Base-by-base conservation (phyloP, 1,140 invertebrate genomes). In the Zaprionus inermis region DNA sequence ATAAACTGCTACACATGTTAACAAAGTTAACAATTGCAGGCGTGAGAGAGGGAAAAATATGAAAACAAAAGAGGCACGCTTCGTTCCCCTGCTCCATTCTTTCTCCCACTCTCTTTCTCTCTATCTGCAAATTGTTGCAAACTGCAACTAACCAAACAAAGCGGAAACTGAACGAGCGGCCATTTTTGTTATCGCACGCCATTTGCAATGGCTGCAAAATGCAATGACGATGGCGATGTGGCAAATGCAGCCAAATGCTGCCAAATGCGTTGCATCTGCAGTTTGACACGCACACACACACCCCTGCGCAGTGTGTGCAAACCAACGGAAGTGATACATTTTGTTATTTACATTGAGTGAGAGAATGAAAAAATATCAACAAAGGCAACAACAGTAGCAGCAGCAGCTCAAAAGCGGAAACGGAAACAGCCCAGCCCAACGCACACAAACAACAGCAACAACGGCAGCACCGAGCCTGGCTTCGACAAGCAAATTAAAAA, bases 1-100 rank as follows among this genome's bases (percentile, higher is more conserved):
- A 88, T 88, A 88, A 88, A 84, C 84, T 83, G 77, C 71, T 88
- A 80, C 83, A 88, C 83, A 88, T 88, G 84, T 84, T 89, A 89
- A 88, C 83, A 84, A 89, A 88, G 83, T 89, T 77, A 77, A 79
- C 84, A 78, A 76, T 80, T 75, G 64, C 71, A 70, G 49, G 34
- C 16, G 59, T 38, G 36, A n/a, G 36, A 7, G 36, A 38, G 22
- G 59, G 46, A 38, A 60, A 71, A 57, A 72, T 64, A 46, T 56
- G 58, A 60, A 56, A 68, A 71, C 52, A 75, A 71, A 63, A 74
- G 38, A 16, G 58, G 46, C 63, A 72, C 54, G 30, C 61, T 36
- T 22, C 16, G n/a, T n/a, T 9, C 44, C 44, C 10, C n/a, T n/a
- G n/a, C n/a, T n/a, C n/a, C n/a, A n/a, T n/a, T 3, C 44, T 4